phyloP scores from a whole-genome alignment of 2,113 vertebrate species.

The Pionites leucogaster region DNA sequence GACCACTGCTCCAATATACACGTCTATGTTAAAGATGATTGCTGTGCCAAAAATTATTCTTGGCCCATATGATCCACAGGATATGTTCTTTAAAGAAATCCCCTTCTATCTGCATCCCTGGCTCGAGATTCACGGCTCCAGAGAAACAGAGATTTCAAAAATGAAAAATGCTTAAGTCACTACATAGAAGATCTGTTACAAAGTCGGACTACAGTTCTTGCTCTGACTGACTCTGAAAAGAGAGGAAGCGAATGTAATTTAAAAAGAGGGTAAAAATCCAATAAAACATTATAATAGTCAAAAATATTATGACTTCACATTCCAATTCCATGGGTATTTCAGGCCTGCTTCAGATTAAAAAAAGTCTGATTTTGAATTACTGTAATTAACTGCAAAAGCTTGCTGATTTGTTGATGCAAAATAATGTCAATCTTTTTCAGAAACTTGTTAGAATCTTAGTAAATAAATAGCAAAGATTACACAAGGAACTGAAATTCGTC shows the following conservation, averaged over 20 bases:
- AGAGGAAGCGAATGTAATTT: neutral
- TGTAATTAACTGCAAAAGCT: conserved; percentile 75
- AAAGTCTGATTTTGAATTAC: conserved; percentile 63
- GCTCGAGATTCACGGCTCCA: neutral
- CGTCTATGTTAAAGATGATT: neutral
- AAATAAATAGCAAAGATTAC: conserved; percentile 56
- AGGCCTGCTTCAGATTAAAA: conserved; percentile 55
- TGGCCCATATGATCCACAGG: neutral
- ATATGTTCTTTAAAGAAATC: neutral
- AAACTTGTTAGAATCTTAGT: conserved; percentile 59
- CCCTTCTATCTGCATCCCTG: neutral
- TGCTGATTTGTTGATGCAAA: conserved; percentile 63
- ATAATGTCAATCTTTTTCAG: conserved; percentile 66
- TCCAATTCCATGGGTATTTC: conserved; percentile 67
- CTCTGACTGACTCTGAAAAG: neutral
- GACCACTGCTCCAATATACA: neutral
- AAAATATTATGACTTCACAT: conserved; percentile 62
- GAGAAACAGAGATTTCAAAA: neutral
- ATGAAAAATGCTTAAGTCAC: neutral
- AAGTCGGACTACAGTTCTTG: neutral
- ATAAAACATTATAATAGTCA: conserved; percentile 60
- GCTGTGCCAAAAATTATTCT: neutral
- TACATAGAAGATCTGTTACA: neutral
- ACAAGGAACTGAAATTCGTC: neutral
- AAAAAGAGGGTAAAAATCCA: conserved; percentile 49